These are phyloP conservation scores for Notamacropus eugenii DNA, from an alignment of 2,797 vertebrate species.

Conservation along the genomic window DNA sequence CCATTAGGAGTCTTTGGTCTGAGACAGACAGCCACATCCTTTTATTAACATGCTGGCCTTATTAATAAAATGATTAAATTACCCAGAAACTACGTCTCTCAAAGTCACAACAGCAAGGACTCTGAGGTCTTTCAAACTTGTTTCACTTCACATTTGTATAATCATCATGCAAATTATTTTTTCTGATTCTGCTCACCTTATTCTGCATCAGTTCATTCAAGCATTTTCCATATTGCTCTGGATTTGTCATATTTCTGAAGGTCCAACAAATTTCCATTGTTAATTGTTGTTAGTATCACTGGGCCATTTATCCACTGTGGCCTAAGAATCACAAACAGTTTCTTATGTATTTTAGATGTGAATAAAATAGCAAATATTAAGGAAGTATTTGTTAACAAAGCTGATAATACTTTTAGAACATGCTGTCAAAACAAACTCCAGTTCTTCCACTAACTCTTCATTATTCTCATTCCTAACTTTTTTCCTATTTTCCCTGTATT, in stretches of 20 bases:
- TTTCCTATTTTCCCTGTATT: background rate
- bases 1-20: no score
- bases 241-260: background rate
- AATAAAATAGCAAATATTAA: background rate
- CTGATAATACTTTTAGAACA: background rate
- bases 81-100: no score
- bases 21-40: no score
- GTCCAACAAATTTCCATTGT: background rate
- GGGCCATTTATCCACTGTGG: background rate
- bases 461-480: background rate
- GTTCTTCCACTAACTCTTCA: constrained; percentile 28
- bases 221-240: background rate
- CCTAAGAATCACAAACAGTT: background rate
- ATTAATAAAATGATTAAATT: no score
- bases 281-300: background rate
- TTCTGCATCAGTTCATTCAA: background rate
- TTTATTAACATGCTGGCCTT: no score
- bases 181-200: background rate
- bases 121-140: background rate
- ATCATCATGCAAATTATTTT: background rate
- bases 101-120: background rate
- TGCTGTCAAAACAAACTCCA: background rate
- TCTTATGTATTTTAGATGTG: background rate
- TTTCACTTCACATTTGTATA: background rate
- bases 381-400: background rate